Percentiles rank a stretch among this genome's conserved stretches.
phyloP scores from a whole-genome alignment of 2,113 vertebrate species.

The Brevimyrus niger region DNA sequence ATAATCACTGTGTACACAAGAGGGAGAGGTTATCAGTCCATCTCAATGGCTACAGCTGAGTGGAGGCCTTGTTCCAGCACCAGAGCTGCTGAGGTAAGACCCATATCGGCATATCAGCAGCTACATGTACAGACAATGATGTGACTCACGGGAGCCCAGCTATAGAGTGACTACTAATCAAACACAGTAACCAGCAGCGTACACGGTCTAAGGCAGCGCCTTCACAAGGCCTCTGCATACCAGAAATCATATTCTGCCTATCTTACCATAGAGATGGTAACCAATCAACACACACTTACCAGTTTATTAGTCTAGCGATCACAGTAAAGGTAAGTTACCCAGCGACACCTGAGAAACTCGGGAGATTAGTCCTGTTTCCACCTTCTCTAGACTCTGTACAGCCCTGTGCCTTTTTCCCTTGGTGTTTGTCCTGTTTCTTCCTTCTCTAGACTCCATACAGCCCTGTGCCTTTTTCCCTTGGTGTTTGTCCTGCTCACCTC shows the following conservation, averaged over 20 bases:
- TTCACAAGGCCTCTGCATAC: neutral
- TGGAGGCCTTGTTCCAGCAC: neutral
- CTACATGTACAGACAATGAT: neutral
- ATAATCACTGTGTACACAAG: neutral
- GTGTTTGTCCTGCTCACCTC: conserved; percentile 36
- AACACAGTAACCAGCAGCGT: neutral
- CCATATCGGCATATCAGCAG: neutral
- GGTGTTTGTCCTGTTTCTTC: neutral
- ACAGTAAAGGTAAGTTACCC: neutral
- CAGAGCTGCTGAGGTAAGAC: neutral
- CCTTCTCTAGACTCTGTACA: neutral
- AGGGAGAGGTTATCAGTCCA: neutral
- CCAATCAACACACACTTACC: neutral
- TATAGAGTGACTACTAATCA: neutral
- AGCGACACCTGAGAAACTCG: neutral
- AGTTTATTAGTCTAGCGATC: neutral
- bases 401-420: neutral
- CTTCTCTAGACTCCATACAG: neutral
- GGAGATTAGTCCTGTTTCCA: neutral
- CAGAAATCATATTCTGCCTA: neutral
- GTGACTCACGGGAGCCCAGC: neutral
- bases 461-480: neutral
- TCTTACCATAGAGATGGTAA: neutral
- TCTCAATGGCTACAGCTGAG: neutral
- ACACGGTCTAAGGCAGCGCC: neutral